Evolutionary conservation across 2,797 vertebrate genomes (phyloP).

Genomic region (Oryzias dopingdopingensis): DNA sequence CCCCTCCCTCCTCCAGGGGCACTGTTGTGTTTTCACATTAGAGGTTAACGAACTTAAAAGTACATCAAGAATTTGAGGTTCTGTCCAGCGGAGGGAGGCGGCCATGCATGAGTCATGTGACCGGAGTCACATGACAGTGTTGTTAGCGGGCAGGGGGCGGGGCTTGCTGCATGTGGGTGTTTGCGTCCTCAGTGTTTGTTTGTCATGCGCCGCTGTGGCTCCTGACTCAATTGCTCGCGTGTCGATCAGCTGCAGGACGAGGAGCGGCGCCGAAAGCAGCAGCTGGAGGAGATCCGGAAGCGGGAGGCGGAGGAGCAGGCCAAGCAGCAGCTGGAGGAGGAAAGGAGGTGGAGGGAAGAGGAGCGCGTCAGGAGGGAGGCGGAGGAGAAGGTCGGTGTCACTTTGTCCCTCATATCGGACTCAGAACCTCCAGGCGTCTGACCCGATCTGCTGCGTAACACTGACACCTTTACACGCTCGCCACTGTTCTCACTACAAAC

Average conservation of each 20-base stretch:
- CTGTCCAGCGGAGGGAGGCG: no score
- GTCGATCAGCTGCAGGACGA: conserved; percentile 94
- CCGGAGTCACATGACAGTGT: no score
- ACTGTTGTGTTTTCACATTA: conserved; percentile 14
- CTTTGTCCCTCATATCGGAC: background rate
- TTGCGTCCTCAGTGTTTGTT: conserved; percentile 52
- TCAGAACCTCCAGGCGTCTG: no score
- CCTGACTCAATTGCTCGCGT: conserved; percentile 3
- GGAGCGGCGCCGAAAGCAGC: conserved; percentile 92
- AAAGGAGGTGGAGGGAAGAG: conserved; percentile 89
- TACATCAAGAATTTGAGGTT: no score
- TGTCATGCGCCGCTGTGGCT: conserved; percentile 49
- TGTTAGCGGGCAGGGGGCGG: conserved; percentile 6
- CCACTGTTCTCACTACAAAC: no score
- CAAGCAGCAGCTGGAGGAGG: conserved; percentile 84
- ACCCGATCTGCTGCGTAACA: no score
- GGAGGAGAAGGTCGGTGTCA: conserved; percentile 89
- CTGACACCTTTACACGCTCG: no score
- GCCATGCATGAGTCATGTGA: no score
- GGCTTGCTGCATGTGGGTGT: conserved; percentile 44
- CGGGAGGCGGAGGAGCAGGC: conserved; percentile 91
- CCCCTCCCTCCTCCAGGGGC: conserved; percentile 28
- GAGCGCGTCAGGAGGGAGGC: conserved; percentile 85
- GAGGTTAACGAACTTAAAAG: no score
- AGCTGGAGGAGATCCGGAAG: conserved; percentile 92